phyloP scores from a whole-genome alignment of 2,797 vertebrate species.

The Sciurus carolinensis region DNA sequence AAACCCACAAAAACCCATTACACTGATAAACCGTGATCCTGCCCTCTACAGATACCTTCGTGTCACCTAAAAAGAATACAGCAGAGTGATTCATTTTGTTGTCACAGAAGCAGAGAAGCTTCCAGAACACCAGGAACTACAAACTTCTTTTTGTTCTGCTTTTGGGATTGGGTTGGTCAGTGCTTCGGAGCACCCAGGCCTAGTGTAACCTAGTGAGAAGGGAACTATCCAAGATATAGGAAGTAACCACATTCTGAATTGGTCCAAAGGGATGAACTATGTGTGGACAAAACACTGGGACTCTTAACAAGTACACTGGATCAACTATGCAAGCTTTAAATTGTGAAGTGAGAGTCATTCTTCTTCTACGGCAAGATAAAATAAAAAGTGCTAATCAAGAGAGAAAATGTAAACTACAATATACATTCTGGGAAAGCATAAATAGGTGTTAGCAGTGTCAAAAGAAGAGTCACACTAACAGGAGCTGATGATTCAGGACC shows the following conservation, averaged over 20 bases:
- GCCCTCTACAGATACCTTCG: slow-evolving; percentile 83
- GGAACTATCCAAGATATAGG: background rate
- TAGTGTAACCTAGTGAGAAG: background rate
- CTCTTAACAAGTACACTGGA: background rate
- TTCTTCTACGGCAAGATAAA: background rate
- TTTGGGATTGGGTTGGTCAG: background rate
- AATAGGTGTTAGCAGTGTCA: background rate
- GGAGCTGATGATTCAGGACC: slow-evolving; percentile 58
- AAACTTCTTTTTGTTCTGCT: background rate
- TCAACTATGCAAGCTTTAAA: background rate
- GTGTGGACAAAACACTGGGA: background rate
- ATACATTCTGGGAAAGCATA: background rate
- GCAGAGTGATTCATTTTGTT: slow-evolving; percentile 76
- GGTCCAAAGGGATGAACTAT: background rate
- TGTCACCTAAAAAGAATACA: slow-evolving; percentile 67
- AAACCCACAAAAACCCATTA: slow-evolving; percentile 81
- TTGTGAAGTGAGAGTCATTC: background rate
- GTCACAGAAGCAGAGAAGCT: slow-evolving; percentile 39
- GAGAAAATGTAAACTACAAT: background rate
- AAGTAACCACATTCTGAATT: background rate
- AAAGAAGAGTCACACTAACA: background rate
- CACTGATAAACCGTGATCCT: slow-evolving; percentile 83
- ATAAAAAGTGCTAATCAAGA: background rate
- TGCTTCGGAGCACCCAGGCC: background rate
- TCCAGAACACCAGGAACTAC: background rate